Evolutionary conservation across 2,113 vertebrate genomes (phyloP).

Genomic region (Numida meleagris): DNA sequence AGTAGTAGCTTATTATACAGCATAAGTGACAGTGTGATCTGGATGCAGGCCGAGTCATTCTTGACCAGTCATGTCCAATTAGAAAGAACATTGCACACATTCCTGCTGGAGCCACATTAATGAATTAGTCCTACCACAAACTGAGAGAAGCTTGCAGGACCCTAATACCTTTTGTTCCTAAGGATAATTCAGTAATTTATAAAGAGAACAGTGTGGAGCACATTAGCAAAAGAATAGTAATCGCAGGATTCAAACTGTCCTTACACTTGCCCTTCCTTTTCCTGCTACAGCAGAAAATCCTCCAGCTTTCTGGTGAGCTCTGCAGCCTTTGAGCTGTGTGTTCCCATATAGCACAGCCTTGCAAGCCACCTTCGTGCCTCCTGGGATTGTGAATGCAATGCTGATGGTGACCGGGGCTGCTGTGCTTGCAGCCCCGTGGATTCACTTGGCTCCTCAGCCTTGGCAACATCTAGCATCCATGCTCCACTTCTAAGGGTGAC

Average conservation of each 20-base stretch:
- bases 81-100: conserved; percentile 76
- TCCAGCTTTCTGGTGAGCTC: not conserved
- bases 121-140: conserved; percentile 85
- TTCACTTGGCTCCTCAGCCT: not conserved
- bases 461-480: not conserved
- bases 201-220: conserved; percentile 68
- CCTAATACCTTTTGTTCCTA: conserved; percentile 80
- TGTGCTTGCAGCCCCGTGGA: not conserved
- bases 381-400: not conserved
- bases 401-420: not conserved
- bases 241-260: not conserved
- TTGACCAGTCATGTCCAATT: conserved; percentile 84
- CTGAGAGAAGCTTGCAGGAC: conserved; percentile 76
- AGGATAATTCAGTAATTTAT: conserved; percentile 78
- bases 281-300: not conserved
- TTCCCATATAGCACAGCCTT: not conserved
- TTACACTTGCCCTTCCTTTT: conserved; percentile 3
- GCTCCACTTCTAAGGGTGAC: not conserved
- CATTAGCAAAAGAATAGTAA: conserved; percentile 47
- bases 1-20: conserved; percentile 84
- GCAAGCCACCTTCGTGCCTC: rapidly evolving
- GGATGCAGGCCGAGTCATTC: conserved; percentile 77
- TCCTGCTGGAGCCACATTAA: conserved; percentile 81
- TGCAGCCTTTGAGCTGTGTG: rapidly evolving
- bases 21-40: conserved; percentile 80